Conservation (phyloP, 1,140 invertebrate species). For the Orchestia grillus region DNA sequence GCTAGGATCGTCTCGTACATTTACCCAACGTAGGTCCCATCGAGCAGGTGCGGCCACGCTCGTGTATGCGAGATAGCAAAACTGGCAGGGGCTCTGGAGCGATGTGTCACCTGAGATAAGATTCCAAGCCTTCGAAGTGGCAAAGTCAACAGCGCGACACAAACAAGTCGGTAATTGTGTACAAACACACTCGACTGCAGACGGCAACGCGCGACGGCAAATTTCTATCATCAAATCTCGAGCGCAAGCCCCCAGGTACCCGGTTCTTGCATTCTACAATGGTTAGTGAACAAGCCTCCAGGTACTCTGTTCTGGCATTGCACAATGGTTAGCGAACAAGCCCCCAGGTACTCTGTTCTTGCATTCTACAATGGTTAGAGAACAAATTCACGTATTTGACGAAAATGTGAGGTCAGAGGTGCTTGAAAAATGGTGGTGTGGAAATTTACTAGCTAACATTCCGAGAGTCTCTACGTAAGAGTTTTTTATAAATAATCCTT, state of each 20-base stretch:
- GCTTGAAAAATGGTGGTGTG: too few relatives aligned
- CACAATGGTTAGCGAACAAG: too few relatives aligned
- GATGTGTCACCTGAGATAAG: conserved; percentile 17
- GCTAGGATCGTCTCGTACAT: not conserved
- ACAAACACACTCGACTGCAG: not conserved
- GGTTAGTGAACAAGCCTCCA: too few relatives aligned
- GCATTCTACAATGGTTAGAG: too few relatives aligned
- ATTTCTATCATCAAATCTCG: not conserved
- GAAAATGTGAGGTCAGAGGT: too few relatives aligned
- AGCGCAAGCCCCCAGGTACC: too few relatives aligned
- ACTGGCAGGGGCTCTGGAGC: not conserved
- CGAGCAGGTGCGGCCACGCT: not conserved
- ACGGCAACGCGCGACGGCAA: not conserved
- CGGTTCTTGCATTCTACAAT: not conserved
- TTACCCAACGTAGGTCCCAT: not conserved
- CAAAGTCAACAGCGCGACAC: conserved; percentile 24
- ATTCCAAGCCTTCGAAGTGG: not conserved
- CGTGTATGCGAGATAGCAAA: not conserved
- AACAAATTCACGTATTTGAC: too few relatives aligned
- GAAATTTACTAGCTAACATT: too few relatives aligned
- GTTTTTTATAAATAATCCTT: too few relatives aligned
- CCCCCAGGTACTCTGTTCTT: not conserved
- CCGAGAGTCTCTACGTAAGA: too few relatives aligned
- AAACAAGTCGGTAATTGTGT: conserved; percentile 27
- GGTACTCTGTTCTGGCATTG: not conserved